phyloP scores from a whole-genome alignment of 2,113 vertebrate species.

The Catharus bicknelli region DNA sequence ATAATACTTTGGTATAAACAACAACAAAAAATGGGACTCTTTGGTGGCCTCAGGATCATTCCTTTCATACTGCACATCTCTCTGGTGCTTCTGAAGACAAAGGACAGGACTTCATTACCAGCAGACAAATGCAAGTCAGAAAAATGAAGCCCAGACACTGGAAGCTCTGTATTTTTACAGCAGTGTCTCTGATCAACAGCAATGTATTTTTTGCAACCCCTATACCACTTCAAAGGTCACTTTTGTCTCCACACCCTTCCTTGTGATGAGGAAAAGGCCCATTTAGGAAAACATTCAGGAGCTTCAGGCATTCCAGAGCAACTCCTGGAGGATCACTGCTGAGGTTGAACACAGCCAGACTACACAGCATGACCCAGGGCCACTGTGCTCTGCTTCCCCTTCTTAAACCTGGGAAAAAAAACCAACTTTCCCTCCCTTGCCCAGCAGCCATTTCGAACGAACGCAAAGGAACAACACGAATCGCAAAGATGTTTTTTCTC shows the following conservation, averaged over 20 bases:
- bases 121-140: not conserved
- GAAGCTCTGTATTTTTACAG: not conserved
- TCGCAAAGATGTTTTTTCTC: slow-evolving; percentile 49
- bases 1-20: slow-evolving; percentile 69
- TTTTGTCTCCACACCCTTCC: slow-evolving; percentile 14
- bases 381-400: not conserved
- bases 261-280: not conserved
- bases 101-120: slow-evolving; percentile 43
- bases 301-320: slow-evolving; percentile 6
- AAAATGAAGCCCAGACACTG: not conserved
- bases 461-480: slow-evolving; percentile 47
- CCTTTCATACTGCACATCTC: slow-evolving; percentile 54
- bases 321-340: not conserved
- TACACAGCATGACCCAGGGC: not conserved
- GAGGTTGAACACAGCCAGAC: not conserved
- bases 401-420: not conserved
- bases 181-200: slow-evolving; percentile 23
- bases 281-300: not conserved
- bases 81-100: slow-evolving; percentile 64
- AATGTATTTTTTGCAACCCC: not conserved
- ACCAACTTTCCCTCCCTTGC: not conserved
- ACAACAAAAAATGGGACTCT: slow-evolving; percentile 63
- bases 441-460: slow-evolving; percentile 6
- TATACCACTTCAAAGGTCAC: slow-evolving; percentile 11
- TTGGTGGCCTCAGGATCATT: slow-evolving; percentile 7